These are phyloP conservation scores for Lycophotia porphyrea DNA, from an alignment of 2,888 invertebrate species.

Conservation along the genomic window DNA sequence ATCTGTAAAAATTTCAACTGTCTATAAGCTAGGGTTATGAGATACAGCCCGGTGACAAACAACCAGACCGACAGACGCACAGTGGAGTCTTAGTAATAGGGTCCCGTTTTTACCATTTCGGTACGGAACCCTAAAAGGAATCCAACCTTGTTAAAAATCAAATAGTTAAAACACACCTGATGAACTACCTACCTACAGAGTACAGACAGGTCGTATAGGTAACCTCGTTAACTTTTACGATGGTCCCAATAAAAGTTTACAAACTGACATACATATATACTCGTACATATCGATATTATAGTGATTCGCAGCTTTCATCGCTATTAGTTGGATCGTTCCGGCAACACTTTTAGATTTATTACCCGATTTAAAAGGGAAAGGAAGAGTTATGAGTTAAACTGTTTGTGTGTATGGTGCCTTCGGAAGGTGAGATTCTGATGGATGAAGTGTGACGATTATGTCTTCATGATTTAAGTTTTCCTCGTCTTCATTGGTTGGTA, in stretches of 20 bases:
- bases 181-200: not conserved
- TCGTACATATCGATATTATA: conserved; percentile 4
- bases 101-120: too few relatives aligned
- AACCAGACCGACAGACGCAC: too few relatives aligned
- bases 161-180: conserved; percentile 9
- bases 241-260: conserved; percentile 45
- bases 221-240: conserved; percentile 51
- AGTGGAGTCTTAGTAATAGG: too few relatives aligned
- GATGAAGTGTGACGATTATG: conserved; percentile 28
- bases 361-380: conserved; percentile 55
- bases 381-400: conserved; percentile 44
- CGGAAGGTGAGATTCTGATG: conserved; percentile 26
- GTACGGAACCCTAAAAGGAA: too few relatives aligned
- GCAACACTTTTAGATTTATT: conserved; percentile 53
- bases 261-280: conserved; percentile 32
- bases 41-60: too few relatives aligned
- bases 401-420: conserved; percentile 26
- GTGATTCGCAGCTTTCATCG: conserved; percentile 58
- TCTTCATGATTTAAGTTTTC: conserved; percentile 2
- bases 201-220: not conserved
- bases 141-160: conserved; percentile 16
- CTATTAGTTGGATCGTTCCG: conserved; percentile 49
- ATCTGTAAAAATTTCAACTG: too few relatives aligned
- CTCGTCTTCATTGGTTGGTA: not conserved
- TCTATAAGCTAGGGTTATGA: too few relatives aligned